These are phyloP conservation scores for Gymnorhina tibicen DNA, from an alignment of 2,113 vertebrate genomes.

Conservation along the genomic window DNA sequence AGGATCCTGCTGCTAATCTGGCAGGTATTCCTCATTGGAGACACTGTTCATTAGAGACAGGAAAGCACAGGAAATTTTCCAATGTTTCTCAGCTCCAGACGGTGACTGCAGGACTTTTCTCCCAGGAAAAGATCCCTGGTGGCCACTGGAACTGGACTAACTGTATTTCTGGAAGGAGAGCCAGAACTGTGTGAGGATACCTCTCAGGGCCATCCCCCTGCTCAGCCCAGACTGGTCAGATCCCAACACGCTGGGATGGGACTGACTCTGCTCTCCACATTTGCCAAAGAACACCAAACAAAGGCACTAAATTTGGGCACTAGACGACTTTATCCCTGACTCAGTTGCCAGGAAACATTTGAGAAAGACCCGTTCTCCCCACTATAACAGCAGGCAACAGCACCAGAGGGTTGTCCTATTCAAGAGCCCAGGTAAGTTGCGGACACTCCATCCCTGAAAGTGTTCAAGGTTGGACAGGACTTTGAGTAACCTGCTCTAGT, in stretches of 20 bases:
- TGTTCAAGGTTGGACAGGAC: neutral
- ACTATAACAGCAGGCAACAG: neutral
- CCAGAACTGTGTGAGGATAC: neutral
- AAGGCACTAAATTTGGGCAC: neutral
- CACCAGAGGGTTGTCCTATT: neutral
- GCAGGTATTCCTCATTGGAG: neutral
- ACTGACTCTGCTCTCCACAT: neutral
- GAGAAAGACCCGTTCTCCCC: neutral
- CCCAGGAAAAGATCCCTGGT: neutral
- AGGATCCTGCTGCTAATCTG: neutral
- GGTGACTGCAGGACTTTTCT: neutral
- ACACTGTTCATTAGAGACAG: neutral
- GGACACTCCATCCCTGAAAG: neutral
- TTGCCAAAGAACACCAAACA: neutral
- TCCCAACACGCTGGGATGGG: neutral
- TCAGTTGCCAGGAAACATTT: neutral
- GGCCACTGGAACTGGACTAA: neutral
- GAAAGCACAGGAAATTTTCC: neutral
- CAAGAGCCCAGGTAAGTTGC: neutral
- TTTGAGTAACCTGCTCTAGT: neutral
- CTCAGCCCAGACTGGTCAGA: neutral
- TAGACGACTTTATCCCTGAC: neutral
- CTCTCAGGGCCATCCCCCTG: neutral
- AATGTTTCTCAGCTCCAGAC: fast-evolving
- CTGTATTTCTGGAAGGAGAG: neutral